A percentile compares a stretch with the other conserved stretches of the same genome.
These are phyloP conservation scores for Polyploca ridens DNA, from an alignment of 2,888 invertebrate species.

Conservation along the genomic window DNA sequence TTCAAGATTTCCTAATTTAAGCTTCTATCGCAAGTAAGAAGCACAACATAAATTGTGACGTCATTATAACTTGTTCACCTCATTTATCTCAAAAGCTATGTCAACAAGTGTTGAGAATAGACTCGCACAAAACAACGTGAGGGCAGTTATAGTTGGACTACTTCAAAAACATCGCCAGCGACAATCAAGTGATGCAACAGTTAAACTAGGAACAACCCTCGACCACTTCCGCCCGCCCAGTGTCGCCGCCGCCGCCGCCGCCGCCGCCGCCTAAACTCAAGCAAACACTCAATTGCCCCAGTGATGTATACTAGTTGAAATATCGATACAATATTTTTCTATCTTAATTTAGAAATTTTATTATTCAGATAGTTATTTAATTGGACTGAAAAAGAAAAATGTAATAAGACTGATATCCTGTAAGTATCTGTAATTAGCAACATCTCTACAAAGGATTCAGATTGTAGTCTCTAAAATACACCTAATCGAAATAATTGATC, in stretches of 20 bases:
- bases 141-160: conserved; percentile 34
- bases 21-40: not conserved
- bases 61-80: not conserved
- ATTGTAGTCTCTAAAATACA: too few species aligned
- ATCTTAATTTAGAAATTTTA: not conserved
- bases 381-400: too few species aligned
- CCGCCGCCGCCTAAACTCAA: conserved; percentile 68
- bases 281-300: conserved; percentile 79
- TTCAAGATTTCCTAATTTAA: not conserved
- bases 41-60: not conserved
- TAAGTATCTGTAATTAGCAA: too few species aligned
- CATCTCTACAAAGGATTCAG: too few species aligned
- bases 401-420: too few species aligned
- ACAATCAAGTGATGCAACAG: conserved; percentile 80
- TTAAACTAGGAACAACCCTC: conserved; percentile 75
- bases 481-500: not conserved
- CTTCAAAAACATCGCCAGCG: conserved; percentile 38
- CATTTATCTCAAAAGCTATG: not conserved
- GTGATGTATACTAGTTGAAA: conserved; percentile 44
- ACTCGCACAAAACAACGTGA: not conserved
- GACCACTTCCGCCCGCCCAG: conserved; percentile 75
- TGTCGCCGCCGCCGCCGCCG: conserved; percentile 36
- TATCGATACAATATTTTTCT: conserved; percentile 36
- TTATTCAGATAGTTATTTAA: too few species aligned
- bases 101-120: conserved; percentile 8